Evolutionary conservation across 2,888 invertebrate genomes (phyloP).

Genomic region (Rhodophaea formosa): DNA sequence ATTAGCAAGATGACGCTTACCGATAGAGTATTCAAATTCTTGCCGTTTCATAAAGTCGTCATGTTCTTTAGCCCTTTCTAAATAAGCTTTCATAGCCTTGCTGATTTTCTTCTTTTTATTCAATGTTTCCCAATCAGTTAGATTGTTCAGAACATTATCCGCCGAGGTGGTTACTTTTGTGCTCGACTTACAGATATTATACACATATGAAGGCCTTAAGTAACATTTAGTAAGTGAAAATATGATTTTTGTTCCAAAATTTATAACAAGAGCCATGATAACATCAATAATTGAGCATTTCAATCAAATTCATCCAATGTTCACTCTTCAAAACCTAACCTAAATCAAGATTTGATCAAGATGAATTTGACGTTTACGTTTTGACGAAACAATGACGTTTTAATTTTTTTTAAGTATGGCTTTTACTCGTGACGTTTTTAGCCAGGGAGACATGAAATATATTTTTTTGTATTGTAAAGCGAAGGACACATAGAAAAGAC

Average conservation of each 20-base stretch:
- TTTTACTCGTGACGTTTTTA: no score
- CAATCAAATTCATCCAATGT: not conserved
- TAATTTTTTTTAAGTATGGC: no score
- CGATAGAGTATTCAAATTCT: constrained; percentile 91
- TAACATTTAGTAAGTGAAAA: constrained; percentile 43
- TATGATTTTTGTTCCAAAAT: constrained; percentile 44
- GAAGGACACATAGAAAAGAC: no score
- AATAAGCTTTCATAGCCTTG: constrained; percentile 94
- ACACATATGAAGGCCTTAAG: constrained; percentile 36
- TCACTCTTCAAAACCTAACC: no score
- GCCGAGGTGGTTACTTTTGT: constrained; percentile 36
- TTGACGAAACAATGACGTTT: no score
- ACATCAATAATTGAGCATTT: not conserved
- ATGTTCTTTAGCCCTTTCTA: constrained; percentile 90
- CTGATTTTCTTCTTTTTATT: constrained; percentile 84
- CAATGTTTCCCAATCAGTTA: constrained; percentile 69
- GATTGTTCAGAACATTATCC: constrained; percentile 45
- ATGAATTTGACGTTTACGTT: no score
- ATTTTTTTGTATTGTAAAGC: no score
- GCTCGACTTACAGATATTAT: constrained; percentile 45
- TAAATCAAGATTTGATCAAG: no score
- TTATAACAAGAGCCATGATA: constrained; percentile 50
- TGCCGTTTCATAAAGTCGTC: constrained; percentile 92
- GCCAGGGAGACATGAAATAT: no score
- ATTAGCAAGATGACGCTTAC: constrained; percentile 97